Evolutionary conservation across 2,888 invertebrate genomes (phyloP), one percentile per base, ranked within the genome.

Genomic region (Athrips mouffetella): DNA sequence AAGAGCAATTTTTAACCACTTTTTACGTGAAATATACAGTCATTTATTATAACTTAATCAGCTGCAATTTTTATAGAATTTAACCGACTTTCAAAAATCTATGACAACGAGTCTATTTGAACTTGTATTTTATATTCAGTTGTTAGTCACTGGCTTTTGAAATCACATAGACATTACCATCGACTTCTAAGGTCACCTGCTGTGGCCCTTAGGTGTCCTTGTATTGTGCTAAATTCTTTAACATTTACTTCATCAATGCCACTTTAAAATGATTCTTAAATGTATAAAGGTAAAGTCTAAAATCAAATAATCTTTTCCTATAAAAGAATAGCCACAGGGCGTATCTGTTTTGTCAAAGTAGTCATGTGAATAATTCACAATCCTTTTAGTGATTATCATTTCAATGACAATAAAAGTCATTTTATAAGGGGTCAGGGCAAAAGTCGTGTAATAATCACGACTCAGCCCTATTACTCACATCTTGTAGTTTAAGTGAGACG

Each of bases 341-440:
- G 85, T 87, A 87, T 87, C 87, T 81, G 69, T 73, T 76, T 78
- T 80, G 80, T 82, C 73, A 77, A 80, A 70, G 74, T 66, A 84
- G 71, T 83, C 75, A 80, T 72, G 80, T 84, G 85, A 86, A 83
- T 82, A 78, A 80, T 73, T 81, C 70, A 76, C 81, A 88, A 84
- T 85, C 85, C 81, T 86, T 86, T 81, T 75, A 73, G 66, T 71
- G 72, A 83, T 88, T 87, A 85, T 88, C 87, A 88, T 87, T 87
- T 84, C 65, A 85, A 86, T 86, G 81, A 86, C 79, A 85, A 73
- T 73, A 65, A 76, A 81, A 83, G 78, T 83, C 77, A 79, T 74
- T 33, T 25, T 23, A 67, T 73, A 72, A 78, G 71, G 81, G 83
- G 76, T 56, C 52, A 50, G 45, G 49, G 83, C 74, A 85, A 82